These are phyloP conservation scores for Antitype chi DNA, from an alignment of 2,888 invertebrate genomes.

Conservation along the genomic window DNA sequence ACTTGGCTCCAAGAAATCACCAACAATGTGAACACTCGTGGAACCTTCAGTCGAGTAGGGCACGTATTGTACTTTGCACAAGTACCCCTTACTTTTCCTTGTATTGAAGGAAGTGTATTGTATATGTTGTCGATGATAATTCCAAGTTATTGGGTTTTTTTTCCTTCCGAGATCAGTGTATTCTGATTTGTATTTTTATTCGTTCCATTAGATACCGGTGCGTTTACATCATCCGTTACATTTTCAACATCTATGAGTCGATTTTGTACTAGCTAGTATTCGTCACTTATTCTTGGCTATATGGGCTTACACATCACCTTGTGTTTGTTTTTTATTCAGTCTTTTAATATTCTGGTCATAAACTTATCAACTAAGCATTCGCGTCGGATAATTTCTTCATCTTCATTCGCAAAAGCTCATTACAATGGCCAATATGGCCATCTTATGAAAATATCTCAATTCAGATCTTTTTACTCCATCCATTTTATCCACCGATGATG, in stretches of 20 bases:
- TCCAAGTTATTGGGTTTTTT: constrained; percentile 60
- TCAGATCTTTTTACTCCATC: constrained; percentile 59
- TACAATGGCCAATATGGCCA: background rate
- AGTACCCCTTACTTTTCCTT: constrained; percentile 70
- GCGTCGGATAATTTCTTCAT: background rate
- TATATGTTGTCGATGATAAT: constrained; percentile 70
- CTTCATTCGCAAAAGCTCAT: constrained; percentile 9
- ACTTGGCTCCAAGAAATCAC: constrained; percentile 66
- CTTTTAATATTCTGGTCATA: background rate
- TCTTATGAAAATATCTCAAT: constrained; percentile 37
- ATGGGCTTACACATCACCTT: background rate
- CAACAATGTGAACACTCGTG: constrained; percentile 70
- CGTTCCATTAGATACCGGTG: constrained; percentile 7
- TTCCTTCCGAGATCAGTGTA: constrained; percentile 42
- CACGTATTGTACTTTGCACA: constrained; percentile 71
- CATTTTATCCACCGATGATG: constrained; percentile 65
- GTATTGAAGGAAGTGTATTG: constrained; percentile 66
- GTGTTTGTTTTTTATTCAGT: constrained; percentile 6
- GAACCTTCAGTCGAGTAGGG: constrained; percentile 71
- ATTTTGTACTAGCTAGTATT: constrained; percentile 4
- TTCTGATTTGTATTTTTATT: constrained; percentile 51
- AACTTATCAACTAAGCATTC: background rate
- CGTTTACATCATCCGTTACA: constrained; percentile 20
- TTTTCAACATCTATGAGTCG: background rate
- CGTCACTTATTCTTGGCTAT: background rate